Evolutionary conservation across 2,888 invertebrate genomes (phyloP), one percentile per base, ranked within the genome.

Genomic region (Zonitis immaculata): DNA sequence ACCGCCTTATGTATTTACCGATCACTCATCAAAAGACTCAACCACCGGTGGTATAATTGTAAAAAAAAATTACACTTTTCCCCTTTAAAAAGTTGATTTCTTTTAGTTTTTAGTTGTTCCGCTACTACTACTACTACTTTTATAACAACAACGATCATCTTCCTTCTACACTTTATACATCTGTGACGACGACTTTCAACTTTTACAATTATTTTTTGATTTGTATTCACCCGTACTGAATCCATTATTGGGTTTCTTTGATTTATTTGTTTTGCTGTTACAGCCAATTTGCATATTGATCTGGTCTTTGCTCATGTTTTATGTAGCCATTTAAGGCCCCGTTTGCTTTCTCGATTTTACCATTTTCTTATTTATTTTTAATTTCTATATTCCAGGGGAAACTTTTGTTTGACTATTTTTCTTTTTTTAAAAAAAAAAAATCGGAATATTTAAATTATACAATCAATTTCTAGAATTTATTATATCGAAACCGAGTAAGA

Each of bases 181-280:
- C 54, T 44, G 46, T 49, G 44, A 22, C 51, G 47, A 44, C 51
- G n/a, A n/a, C n/a, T 49, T 39, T 57, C 44, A 70, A 69, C 59
- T 69, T 71, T 66, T 65, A 66, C 68, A 68, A 68, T 71, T 69
- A 69, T 66, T 68, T 63, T 65, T 65, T 69, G 69, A 71, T 70
- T 69, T 70, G 67, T 69, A 65, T 66, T 63, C 66, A 56, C 51
- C 59, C 61, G 64, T 64, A 65, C 69, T 64, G 69, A 68, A 67
- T 69, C 57, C 65, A 60, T 66, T 68, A 67, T 67, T 65, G 65
- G 62, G 62, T 67, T 66, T 62, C 60, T 51, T 51, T 64, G 67
- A 68, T 68, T 68, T 69, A 68, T 68, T 67, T 67, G 65, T 62
- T 65, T 62, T 52, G 58, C 56, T 55, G 44, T 52, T 32, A 44